Conservation (phyloP, 2,888 invertebrate species). For the Fragum whitleyi region DNA sequence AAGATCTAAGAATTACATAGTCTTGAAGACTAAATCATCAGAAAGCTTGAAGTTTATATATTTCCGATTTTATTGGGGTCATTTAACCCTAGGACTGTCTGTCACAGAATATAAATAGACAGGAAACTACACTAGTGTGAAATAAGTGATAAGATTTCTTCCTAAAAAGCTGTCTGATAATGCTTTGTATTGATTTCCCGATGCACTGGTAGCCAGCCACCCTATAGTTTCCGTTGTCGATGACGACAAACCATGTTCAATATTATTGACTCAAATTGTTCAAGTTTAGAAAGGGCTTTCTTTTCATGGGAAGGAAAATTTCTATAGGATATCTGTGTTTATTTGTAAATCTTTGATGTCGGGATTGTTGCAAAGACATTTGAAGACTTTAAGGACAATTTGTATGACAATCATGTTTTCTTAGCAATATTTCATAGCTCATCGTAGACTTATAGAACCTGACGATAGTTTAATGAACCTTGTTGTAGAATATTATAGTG, state of each 20-base stretch:
- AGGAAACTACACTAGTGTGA: neutral
- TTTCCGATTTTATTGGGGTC: too few relatives aligned
- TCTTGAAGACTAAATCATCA: too few relatives aligned
- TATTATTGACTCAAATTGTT: conserved; percentile 16
- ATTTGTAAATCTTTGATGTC: neutral
- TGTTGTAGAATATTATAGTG: too few relatives aligned
- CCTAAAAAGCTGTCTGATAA: conserved; percentile 4
- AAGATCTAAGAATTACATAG: too few relatives aligned
- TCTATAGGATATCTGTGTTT: neutral
- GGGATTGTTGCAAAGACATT: too few relatives aligned
- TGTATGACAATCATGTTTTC: too few relatives aligned
- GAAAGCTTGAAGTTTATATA: too few relatives aligned
- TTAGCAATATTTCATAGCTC: too few relatives aligned
- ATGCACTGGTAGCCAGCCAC: conserved; percentile 16
- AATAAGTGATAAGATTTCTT: conserved; percentile 5
- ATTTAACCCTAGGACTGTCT: too few relatives aligned
- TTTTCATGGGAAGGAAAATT: neutral
- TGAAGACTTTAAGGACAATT: too few relatives aligned
- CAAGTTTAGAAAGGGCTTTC: conserved; percentile 11
- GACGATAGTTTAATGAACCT: too few relatives aligned
- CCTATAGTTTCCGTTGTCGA: conserved; percentile 13
- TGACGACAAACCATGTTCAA: conserved; percentile 22
- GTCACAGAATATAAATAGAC: neutral
- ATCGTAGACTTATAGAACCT: too few relatives aligned
- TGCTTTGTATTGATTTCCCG: conserved; percentile 18